Evolutionary conservation across 2,888 invertebrate species (phyloP), one percentile per base, ranked within the genome.

Genomic region (Nowickia ferox): DNA sequence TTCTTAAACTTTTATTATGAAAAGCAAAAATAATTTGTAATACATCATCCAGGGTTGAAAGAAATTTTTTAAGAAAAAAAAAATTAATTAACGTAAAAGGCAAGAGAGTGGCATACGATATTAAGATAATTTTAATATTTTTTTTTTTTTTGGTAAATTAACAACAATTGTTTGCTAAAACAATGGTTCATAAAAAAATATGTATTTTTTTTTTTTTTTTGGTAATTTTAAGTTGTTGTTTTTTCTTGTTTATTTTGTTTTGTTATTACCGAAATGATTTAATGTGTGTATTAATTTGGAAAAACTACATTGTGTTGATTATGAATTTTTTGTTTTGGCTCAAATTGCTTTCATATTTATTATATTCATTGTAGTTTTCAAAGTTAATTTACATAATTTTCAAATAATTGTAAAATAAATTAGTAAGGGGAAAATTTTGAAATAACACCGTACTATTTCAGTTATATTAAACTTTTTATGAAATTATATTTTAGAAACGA

Each of bases 31-130:
- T 42, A 88, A 88, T 88, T 88, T 87, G 88, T 89, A 91, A 91
- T 91, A 90, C 88, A 91, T 91, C 91, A 91, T 91, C 89, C 90
- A 63, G 69, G 69, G 69, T 87, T 79, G 78, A 85, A 83, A 71
- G 76, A 72, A 68, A 78, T 78, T 75, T 59, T 61, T 19, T 17
- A 11, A 11, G 42, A 42, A 17, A 19, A 11, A 78, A 82, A 83
- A 86, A 91, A 90, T 90, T 90, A 90, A 88, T 90, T 90, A 91
- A 86, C 76, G 48, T 30, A 71, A 66, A 75, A 87, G 74, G 44
- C 10, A n/a, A 44, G 30, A 71, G 15, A 65, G 65, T 65, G 44
- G 40, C 48, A 1, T 10, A 10, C 4, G 5, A 19, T 30, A 68
- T 19, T 30, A 59, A 66, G 15, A 61, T 69, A 74, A 65, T 63